phyloP scores from a whole-genome alignment of 1,140 invertebrate genomes.

The Hirudo medicinalis region DNA sequence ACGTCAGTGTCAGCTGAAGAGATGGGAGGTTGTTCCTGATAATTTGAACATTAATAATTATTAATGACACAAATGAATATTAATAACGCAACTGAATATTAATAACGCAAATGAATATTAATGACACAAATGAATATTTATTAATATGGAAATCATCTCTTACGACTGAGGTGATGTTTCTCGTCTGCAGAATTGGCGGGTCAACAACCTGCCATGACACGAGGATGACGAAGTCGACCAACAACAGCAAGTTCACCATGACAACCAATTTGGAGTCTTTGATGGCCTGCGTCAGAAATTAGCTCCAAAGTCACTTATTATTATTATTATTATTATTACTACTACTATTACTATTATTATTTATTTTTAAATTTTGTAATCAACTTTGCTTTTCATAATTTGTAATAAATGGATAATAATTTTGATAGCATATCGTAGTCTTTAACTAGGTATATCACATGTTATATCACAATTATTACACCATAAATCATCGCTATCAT shows the following conservation, averaged over 20 bases:
- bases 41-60: no score
- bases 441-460: no score
- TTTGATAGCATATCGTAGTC: no score
- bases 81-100: no score
- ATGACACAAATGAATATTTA: background rate
- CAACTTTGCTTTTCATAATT: no score
- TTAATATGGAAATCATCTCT: background rate
- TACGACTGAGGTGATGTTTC: slow-evolving; percentile 57
- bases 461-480: background rate
- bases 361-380: no score
- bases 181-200: slow-evolving; percentile 81
- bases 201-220: slow-evolving; percentile 92
- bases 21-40: no score
- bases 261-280: slow-evolving; percentile 95
- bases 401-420: no score
- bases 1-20: slow-evolving; percentile 23
- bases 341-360: no score
- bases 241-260: slow-evolving; percentile 79
- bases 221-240: slow-evolving; percentile 84
- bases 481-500: background rate
- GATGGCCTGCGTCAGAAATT: slow-evolving; percentile 57
- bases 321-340: no score
- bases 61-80: no score
- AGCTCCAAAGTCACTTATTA: background rate
- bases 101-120: background rate